Percentiles rank a stretch among this genome's conserved stretches.
phyloP scores from a whole-genome alignment of 2,888 invertebrate species.

The Urechis unicinctus region DNA sequence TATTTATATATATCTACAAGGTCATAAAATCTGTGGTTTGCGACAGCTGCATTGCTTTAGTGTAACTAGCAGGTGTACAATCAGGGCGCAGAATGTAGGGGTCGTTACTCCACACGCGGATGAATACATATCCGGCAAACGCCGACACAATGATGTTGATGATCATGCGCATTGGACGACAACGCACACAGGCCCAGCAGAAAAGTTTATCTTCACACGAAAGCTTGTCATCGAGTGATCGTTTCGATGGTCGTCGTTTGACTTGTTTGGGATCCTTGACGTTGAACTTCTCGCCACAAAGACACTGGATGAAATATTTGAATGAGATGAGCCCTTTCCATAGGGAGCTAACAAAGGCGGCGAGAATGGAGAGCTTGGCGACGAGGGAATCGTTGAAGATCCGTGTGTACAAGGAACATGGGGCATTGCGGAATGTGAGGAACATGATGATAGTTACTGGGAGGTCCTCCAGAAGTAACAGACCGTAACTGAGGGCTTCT shows the following conservation, averaged over 20 bases:
- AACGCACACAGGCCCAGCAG: not conserved
- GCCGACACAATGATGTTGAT: not conserved
- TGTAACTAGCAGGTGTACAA: no score
- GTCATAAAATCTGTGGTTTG: no score
- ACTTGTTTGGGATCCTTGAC: not conserved
- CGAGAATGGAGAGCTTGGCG: not conserved
- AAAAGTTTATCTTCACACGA: not conserved
- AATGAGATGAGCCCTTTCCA: not conserved
- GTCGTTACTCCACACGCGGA: no score
- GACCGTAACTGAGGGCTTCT: not conserved
- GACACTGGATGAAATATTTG: not conserved
- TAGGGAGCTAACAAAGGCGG: not conserved
- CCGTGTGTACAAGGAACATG: not conserved
- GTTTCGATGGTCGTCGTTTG: not conserved
- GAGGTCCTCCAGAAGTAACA: not conserved
- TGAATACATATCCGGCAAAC: not conserved
- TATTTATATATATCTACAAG: no score
- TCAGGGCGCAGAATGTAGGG: no score
- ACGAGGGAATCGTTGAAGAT: not conserved
- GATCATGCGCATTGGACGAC: not conserved
- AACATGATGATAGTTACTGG: not conserved
- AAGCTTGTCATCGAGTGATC: not conserved
- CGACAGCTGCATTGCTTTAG: no score
- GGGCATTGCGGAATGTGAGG: not conserved
- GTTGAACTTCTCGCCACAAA: not conserved